Evolutionary conservation across 2,113 vertebrate species (phyloP).

Genomic region (Trichomycterus rosablanca): DNA sequence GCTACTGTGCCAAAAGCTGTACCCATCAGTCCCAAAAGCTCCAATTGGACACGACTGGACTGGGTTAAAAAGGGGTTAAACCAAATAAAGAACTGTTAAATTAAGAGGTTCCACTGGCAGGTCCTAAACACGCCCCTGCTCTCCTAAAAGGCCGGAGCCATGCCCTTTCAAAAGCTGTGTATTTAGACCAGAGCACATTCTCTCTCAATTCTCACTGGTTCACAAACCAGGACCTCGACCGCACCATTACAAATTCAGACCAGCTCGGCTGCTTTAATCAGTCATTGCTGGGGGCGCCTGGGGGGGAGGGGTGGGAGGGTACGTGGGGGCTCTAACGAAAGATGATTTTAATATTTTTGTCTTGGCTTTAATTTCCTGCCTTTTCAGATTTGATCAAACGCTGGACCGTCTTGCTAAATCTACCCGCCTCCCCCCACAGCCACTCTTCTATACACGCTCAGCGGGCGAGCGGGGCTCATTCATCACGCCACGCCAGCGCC

Average conservation of each 20-base stretch:
- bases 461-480: slow-evolving; percentile 58
- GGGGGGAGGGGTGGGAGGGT: too few species aligned
- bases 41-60: too few species aligned
- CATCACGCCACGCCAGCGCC: slow-evolving; percentile 54
- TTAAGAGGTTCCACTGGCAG: too few species aligned
- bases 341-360: slow-evolving; percentile 60
- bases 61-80: too few species aligned
- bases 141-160: too few species aligned
- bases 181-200: too few species aligned
- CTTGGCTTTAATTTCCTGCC: slow-evolving; percentile 65
- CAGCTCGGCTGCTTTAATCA: slow-evolving; percentile 52
- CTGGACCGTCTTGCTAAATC: slow-evolving; percentile 32
- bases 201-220: slow-evolving; percentile 3
- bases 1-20: too few species aligned
- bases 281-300: slow-evolving; percentile 39
- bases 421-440: not conserved
- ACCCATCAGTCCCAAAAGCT: too few species aligned
- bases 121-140: too few species aligned
- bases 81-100: too few species aligned
- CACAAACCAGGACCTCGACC: slow-evolving; percentile 37
- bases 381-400: slow-evolving; percentile 65
- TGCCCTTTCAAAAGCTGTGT: too few species aligned
- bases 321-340: not conserved
- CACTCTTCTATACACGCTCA: slow-evolving; percentile 64
- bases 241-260: slow-evolving; percentile 57